Percentiles rank a stretch among this genome's conserved stretches.
These are phyloP conservation scores for Notothenia rossii DNA, from an alignment of 2,113 vertebrate species.

Conservation along the genomic window DNA sequence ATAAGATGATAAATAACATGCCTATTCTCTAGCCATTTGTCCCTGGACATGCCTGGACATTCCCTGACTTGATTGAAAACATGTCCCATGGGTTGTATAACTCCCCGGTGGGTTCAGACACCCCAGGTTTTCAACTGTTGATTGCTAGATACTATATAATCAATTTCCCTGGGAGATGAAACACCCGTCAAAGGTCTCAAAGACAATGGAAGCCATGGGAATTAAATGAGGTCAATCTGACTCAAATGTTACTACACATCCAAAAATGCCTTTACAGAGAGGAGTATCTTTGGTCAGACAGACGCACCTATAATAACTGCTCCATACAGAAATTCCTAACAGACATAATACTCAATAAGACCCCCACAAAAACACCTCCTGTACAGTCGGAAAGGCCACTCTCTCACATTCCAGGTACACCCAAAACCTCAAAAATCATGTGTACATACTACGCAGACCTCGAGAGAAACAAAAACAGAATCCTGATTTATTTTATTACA, in stretches of 20 bases:
- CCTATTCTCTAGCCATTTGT: background rate
- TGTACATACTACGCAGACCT: background rate
- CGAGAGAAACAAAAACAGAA: background rate
- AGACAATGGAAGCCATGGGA: background rate
- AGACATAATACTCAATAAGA: conserved; percentile 4
- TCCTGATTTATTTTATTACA: background rate
- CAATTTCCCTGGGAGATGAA: background rate
- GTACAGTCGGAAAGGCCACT: conserved; percentile 9
- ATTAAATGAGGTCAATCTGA: conserved; percentile 4
- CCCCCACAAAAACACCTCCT: conserved; percentile 4
- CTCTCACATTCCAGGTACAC: conserved; percentile 19
- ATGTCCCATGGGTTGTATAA: background rate
- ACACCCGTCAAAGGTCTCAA: conserved; percentile 3
- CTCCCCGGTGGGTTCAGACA: background rate
- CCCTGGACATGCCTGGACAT: background rate
- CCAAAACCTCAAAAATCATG: conserved; percentile 17
- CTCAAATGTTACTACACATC: conserved; percentile 16
- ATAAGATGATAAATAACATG: background rate
- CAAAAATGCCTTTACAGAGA: background rate
- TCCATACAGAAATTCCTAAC: conserved; percentile 24
- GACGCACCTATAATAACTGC: conserved; percentile 30
- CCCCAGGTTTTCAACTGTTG: background rate
- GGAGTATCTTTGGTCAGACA: conserved; percentile 21
- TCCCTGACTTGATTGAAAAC: background rate
- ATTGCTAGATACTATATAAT: background rate